Percentiles rank a stretch among this genome's conserved stretches.
phyloP scores from a whole-genome alignment of 2,888 invertebrate genomes.

The Lochmaea crataegi region DNA sequence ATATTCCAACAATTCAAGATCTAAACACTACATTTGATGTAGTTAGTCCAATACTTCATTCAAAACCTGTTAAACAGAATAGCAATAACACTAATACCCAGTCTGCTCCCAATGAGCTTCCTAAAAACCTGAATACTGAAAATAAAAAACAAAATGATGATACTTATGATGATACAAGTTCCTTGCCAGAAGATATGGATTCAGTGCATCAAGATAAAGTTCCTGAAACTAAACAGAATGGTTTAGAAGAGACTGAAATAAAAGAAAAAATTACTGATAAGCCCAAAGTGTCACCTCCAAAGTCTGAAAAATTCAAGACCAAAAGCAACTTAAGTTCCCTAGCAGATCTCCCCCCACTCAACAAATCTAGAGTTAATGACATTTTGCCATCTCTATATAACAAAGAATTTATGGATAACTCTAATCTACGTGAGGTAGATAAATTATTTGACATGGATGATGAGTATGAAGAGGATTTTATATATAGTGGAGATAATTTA shows the following conservation, averaged over 20 bases:
- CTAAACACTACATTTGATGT: conserved; percentile 51
- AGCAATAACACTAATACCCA: conserved; percentile 17
- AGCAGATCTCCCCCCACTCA: conserved; percentile 60
- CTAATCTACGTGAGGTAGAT: conserved; percentile 57
- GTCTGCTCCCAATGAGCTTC: conserved; percentile 25
- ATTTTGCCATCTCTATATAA: conserved; percentile 61
- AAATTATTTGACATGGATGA: conserved; percentile 58
- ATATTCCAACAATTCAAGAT: conserved; percentile 25
- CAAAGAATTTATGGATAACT: conserved; percentile 61
- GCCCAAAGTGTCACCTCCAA: conserved; percentile 52
- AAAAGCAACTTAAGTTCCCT: conserved; percentile 57
- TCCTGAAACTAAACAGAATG: conserved; percentile 37
- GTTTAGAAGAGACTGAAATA: conserved; percentile 28
- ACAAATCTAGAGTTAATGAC: conserved; percentile 57
- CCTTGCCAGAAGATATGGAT: conserved; percentile 54
- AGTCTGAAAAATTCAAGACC: conserved; percentile 56
- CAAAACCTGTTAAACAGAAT: conserved; percentile 21
- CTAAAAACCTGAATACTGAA: conserved; percentile 20
- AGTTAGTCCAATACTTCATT: conserved; percentile 43
- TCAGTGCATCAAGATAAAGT: conserved; percentile 30
- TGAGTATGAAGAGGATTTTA: conserved; percentile 63
- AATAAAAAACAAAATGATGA: conserved; percentile 50
- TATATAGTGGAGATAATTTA: conserved; percentile 52
- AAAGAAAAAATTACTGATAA: conserved; percentile 47
- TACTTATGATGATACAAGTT: conserved; percentile 58